Evolutionary conservation across 1,140 invertebrate species (phyloP).

Genomic region (Centruroides sculpturatus): DNA sequence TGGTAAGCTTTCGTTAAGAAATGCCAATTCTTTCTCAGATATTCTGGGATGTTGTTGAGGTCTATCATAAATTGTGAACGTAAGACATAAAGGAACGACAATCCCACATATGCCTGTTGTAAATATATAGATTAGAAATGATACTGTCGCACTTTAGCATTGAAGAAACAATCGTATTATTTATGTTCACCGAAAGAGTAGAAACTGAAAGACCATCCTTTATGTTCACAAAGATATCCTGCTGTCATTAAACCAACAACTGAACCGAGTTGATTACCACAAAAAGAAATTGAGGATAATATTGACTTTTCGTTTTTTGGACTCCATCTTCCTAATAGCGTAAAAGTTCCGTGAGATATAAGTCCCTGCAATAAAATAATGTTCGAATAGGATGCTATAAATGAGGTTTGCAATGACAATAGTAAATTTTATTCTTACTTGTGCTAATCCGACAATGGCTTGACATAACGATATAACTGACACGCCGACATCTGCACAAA

Average conservation of each 20-base stretch:
- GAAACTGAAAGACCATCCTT: conserved; percentile 16
- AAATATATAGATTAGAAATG: conserved; percentile 60
- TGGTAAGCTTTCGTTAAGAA: too few relatives aligned
- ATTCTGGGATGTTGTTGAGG: too few relatives aligned
- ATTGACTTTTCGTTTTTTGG: not conserved
- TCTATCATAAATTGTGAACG: too few relatives aligned
- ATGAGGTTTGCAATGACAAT: too few relatives aligned
- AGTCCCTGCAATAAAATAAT: not conserved
- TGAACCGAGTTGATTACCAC: conserved; percentile 1
- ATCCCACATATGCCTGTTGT: too few relatives aligned
- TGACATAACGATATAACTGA: conserved; percentile 27
- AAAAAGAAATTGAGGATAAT: not conserved
- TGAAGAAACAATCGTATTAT: too few relatives aligned
- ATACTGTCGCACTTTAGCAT: conserved; percentile 23
- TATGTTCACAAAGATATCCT: conserved; percentile 6
- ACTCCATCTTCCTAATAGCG: not conserved
- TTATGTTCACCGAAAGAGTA: conserved; percentile 7
- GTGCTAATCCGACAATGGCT: conserved; percentile 28
- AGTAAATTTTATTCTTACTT: conserved; percentile 19
- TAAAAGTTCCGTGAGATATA: not conserved
- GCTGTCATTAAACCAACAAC: conserved; percentile 6
- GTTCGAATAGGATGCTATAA: not conserved
- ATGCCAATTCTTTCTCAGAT: too few relatives aligned
- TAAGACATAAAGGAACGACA: too few relatives aligned
- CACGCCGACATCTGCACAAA: conserved; percentile 31